These are phyloP conservation scores for Dendronephthya gigantea DNA, from an alignment of 64 coral and sea anemone species.

Conservation along the genomic window DNA sequence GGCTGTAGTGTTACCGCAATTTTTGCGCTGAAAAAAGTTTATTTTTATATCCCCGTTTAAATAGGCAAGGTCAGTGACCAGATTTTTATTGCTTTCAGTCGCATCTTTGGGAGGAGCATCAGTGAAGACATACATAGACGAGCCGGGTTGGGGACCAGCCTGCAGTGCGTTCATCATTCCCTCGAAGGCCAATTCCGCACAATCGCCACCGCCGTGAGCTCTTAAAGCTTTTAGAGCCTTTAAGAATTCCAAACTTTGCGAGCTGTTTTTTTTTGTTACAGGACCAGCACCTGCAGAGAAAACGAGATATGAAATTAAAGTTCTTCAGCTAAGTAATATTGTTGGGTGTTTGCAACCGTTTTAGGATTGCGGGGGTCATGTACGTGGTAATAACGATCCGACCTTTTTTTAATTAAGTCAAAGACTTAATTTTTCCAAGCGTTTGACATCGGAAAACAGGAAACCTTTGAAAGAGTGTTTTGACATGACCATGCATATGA, in stretches of 20 bases:
- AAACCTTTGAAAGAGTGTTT: too few relatives aligned
- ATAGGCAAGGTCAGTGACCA: neutral
- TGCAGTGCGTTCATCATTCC: constrained; percentile 22
- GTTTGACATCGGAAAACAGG: too few relatives aligned
- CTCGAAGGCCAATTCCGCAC: constrained; percentile 42
- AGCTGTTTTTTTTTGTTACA: neutral
- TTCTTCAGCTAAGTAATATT: neutral
- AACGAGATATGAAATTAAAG: neutral
- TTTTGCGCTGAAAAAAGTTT: constrained; percentile 25
- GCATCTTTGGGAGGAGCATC: constrained; percentile 36
- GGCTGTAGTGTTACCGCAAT: neutral
- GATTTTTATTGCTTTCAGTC: neutral
- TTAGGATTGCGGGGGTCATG: neutral
- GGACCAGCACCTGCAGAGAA: constrained; percentile 27
- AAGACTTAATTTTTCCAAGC: too few relatives aligned
- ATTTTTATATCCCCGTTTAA: neutral
- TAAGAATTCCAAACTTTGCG: neutral
- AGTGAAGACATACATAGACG: constrained; percentile 44
- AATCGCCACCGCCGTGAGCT: constrained; percentile 34
- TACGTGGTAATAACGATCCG: too few relatives aligned
- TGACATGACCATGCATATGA: too few relatives aligned
- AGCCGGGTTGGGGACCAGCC: constrained; percentile 15
- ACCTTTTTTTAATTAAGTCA: too few relatives aligned
- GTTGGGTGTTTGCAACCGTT: neutral
- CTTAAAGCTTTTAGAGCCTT: neutral